Base-by-base conservation (phyloP, 2,888 invertebrate species). In the Chironomus riparius region DNA sequence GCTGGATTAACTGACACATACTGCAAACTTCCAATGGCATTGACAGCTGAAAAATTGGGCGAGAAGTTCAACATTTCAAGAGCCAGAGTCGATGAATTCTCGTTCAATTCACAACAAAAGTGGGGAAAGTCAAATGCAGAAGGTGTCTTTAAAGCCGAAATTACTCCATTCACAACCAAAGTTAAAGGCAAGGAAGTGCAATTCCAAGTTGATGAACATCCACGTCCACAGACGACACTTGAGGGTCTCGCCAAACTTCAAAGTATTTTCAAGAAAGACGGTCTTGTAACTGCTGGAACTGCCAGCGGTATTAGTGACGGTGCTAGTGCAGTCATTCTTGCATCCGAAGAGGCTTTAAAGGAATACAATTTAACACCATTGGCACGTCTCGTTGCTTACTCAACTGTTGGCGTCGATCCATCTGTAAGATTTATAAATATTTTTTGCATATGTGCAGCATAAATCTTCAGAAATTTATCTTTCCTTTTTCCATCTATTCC, bases 291-390 rank as follows among this genome's bases (percentile, higher is more conserved):
- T 5, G 98, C 98, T 77, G 98, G 96, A 15, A 91, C 91, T 78
- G 96, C 98, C 70, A 97, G 95, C 94, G 98, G 98, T 78, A 92
- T 99, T 80, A 93, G 93, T 81, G 99, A 99, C 85, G 99, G 99
- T n/a, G 98, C 98, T 1, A 95, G 92, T 4, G 92, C 96, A 22
- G 86, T 99, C 1, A 87, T 99, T 15, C 82, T 99, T 71, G 97
- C 98, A 48, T 92, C 92, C 79, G 98, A 98, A 83, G 92, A 91
- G 77, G 95, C 97, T 0, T 88, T 94, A 0, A 92, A 92, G 81
- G 84, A 90, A 79, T 86, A 92, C 80, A 90, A 90, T 78, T 86
- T 98, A 70, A 94, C 90, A 81, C 98, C 98, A 0, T 85, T 99
- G 76, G 98, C 97, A 0, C 88, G 97, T 77, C 86, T 99, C 18